These are phyloP conservation scores for Crotophaga sulcirostris DNA, from an alignment of 2,113 vertebrate genomes.

Conservation along the genomic window DNA sequence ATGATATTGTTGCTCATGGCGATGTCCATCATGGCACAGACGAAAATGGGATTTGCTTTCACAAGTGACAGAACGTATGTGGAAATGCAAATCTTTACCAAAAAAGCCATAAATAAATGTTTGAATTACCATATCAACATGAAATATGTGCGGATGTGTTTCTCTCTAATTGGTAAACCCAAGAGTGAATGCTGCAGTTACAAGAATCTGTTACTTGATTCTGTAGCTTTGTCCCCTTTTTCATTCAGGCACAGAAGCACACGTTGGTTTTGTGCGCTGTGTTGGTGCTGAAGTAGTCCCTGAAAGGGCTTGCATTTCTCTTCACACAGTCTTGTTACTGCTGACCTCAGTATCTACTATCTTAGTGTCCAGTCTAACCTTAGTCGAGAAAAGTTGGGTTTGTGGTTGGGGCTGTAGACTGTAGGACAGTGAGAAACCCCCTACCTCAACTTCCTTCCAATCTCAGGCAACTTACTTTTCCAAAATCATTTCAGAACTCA, in stretches of 20 bases:
- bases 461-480: background rate
- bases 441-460: background rate
- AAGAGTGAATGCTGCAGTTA: background rate
- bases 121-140: background rate
- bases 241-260: fast-evolving
- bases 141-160: background rate
- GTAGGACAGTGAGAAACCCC: fast-evolving
- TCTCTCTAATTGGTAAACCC: background rate
- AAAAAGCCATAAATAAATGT: background rate
- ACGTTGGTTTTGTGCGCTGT: background rate
- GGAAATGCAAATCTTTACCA: background rate
- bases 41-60: background rate
- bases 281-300: background rate
- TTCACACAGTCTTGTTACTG: background rate
- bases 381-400: background rate
- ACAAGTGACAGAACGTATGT: background rate
- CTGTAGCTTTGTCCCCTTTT: background rate
- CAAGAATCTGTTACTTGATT: background rate
- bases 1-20: background rate
- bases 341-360: background rate
- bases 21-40: background rate
- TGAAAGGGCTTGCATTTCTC: background rate
- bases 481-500: background rate
- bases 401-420: background rate
- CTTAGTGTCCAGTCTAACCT: background rate